These are phyloP conservation scores for Stegodyphus mimosarum DNA, from an alignment of 1,140 invertebrate species.

Conservation along the genomic window DNA sequence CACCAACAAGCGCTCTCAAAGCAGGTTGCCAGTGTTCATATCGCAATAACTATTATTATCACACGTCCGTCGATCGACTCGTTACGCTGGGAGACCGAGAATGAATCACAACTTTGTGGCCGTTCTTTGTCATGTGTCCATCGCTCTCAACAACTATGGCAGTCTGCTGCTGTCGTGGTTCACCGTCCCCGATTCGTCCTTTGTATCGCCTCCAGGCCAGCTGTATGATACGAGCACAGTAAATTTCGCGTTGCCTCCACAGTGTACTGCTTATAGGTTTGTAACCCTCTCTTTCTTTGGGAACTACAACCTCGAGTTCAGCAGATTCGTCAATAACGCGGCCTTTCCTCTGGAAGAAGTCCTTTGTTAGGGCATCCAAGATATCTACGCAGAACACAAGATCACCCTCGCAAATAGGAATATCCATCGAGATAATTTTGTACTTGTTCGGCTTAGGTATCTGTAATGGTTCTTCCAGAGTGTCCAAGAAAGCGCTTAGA, in stretches of 20 bases:
- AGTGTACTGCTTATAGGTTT: constrained; percentile 94
- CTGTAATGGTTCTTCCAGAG: constrained; percentile 91
- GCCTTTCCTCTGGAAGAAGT: constrained; percentile 96
- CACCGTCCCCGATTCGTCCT: constrained; percentile 64
- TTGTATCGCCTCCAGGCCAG: constrained; percentile 79
- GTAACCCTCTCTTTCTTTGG: constrained; percentile 84
- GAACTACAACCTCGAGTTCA: constrained; percentile 76
- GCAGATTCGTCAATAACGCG: constrained; percentile 63
- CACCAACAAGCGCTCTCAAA: constrained; percentile 49
- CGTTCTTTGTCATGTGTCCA: constrained; percentile 83
- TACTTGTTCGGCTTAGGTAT: constrained; percentile 99
- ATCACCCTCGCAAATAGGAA: constrained; percentile 96
- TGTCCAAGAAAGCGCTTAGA: constrained; percentile 94
- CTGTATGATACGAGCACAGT: constrained; percentile 94
- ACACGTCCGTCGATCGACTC: constrained; percentile 83
- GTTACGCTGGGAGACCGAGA: constrained; percentile 84
- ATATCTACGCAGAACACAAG: constrained; percentile 98
- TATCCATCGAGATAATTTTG: constrained; percentile 98
- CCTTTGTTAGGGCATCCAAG: constrained; percentile 87
- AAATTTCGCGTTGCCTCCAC: constrained; percentile 94
- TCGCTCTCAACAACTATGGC: constrained; percentile 85
- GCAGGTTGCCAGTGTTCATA: constrained; percentile 22
- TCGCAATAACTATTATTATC: constrained; percentile 67
- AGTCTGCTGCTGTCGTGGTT: constrained; percentile 73
- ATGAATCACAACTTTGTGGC: constrained; percentile 89